Percentiles rank a stretch among this genome's conserved stretches.
These are phyloP conservation scores for Nycticryphes semicollaris DNA, from an alignment of 2,113 vertebrate genomes.

Conservation along the genomic window DNA sequence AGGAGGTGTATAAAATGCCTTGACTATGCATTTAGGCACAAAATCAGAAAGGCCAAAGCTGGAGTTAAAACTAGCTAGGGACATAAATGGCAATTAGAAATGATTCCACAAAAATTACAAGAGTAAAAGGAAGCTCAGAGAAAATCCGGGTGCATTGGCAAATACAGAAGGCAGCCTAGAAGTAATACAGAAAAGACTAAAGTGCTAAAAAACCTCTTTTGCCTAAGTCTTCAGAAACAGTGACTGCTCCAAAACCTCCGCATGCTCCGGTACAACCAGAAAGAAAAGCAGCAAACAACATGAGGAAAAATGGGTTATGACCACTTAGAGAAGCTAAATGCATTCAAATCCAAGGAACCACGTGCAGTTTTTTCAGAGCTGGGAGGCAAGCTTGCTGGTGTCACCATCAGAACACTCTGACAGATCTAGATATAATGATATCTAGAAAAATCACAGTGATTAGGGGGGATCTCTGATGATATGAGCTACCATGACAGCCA, in stretches of 20 bases:
- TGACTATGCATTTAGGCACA: not conserved
- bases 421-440: not conserved
- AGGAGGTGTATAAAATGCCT: not conserved
- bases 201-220: not conserved
- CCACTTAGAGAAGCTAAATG: not conserved
- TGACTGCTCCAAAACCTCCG: not conserved
- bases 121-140: not conserved
- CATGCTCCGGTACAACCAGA: not conserved
- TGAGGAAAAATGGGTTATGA: not conserved
- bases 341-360: not conserved
- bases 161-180: not conserved
- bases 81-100: not conserved
- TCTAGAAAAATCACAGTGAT: not conserved
- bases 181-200: not conserved
- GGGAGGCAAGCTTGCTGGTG: not conserved
- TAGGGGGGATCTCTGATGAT: not conserved
- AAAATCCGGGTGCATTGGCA: not conserved
- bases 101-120: not conserved
- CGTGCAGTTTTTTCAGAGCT: not conserved
- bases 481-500: not conserved
- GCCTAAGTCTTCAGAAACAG: not conserved
- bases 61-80: not conserved
- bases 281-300: not conserved
- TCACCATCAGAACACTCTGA: not conserved
- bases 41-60: not conserved